Base-by-base conservation (phyloP, 30 jellyfish, hydroid and myxozoan genomes). In the Hydractinia symbiolongicarpus region DNA sequence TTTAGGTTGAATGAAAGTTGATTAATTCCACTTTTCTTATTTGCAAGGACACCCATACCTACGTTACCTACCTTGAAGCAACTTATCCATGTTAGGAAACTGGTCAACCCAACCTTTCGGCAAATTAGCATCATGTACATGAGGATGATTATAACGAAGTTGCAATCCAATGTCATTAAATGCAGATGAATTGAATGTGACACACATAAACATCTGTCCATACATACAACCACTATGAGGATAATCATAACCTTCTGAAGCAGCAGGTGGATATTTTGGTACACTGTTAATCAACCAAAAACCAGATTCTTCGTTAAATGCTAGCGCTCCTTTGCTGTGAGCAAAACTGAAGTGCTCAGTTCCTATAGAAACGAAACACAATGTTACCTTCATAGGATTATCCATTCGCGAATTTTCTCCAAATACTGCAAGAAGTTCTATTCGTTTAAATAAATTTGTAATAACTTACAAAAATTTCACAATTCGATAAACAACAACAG, bases 201-300 rank as follows among this genome's bases (percentile, higher is more conserved):
- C 94, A 72, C 97, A 90, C 66, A 90, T 71, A 81, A 90, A 90
- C 88, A 84, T 85, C 55, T 90, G 97, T 13, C 97, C 97, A 79
- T 90, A 90, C 81, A 61, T 60, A 1, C 84, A 69, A 44, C 97
- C 97, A 77, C 91, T 85, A 83, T 86, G 94, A 5, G 97, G 97
- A 76, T 90, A 90, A 50, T 64, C 78, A 61, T 83, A 90, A 9
- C 95, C 95, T n/a, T 90, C 94, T 16, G 71, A 54, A 19, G 85
- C 92, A 52, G 70, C 67, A 54, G 78, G 74, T 8, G 97, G 95
- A 67, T 68, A 84, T 54, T 82, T 79, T 7, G 97, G 97, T 55
- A 90, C 95, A 61, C 93, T 83, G 83, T 90, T 90, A 5, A 90
- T 88, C 86, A 90, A 53, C 97, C 97, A 90, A 58, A 90, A 90